Base-by-base conservation (phyloP, 2,888 invertebrate genomes). In the Drosophila emarginata region DNA sequence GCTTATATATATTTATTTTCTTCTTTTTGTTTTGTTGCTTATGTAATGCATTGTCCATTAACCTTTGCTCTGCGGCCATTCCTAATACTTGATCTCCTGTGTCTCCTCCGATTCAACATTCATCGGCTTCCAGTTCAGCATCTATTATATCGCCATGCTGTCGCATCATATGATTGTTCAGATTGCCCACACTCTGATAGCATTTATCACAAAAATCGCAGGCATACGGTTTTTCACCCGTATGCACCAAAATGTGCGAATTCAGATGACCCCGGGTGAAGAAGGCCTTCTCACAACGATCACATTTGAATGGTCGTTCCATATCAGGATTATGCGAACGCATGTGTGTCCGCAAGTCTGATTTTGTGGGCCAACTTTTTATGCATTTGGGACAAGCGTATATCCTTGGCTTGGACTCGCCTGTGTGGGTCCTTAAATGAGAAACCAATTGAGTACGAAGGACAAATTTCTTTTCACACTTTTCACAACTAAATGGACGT, bases 221-320 rank as follows among this genome's bases (percentile, higher is more conserved):
- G 2, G 66, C 64, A 15, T 80, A 90, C 6, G 91, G 91, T 59
- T 90, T 90, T 66, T 90, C 89, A 0, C 91, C 91, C 4, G 90
- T 91, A 63, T 91, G 91, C 12, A 89, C 90, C 61, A 90, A 67
- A 12, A 79, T 74, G 23, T 91, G 91, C 0, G 90, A 87, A 37
- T 54, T 86, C 2, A 91, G 71, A 60, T 90, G 90, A 4, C 90
- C 90, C 0, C 88, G 79, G 0, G 90, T 89, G 60, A 89, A 90
- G 69, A 90, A 90, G 1, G 89, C 70, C 70, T 90, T 89, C 1
- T 78, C 74, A 67, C 90, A 90, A 18, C 68, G 74, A 68, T 80
- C 74, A 59, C 90, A 90, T 45, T 89, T 87, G 28, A 80, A 90
- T 0, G 86, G 89, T 2, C 90, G 84, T 56, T 88, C 86, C 77